Base-by-base conservation (phyloP, 2,113 vertebrate genomes). In the Sphaerodactylus townsendi region DNA sequence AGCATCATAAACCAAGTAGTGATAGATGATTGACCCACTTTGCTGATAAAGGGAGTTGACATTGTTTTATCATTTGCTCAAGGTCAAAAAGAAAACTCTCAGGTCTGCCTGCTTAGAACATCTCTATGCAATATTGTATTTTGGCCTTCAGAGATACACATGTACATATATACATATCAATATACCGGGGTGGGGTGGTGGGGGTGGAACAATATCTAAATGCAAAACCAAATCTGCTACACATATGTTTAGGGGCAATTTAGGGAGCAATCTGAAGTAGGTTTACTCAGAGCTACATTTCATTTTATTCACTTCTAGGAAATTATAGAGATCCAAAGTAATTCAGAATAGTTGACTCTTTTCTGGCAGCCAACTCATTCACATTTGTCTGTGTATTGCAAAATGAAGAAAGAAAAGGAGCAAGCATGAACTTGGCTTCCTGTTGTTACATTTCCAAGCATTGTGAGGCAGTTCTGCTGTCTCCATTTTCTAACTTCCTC, bases 11-110 rank as follows among this genome's bases (percentile, higher is more conserved):
- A 92, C 77, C 81, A 80, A 72, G 72, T 91, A 75, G 33, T 90
- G 89, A 91, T 65, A 77, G 90, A 92, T 87, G 81, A 86, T 71
- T 89, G 82, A 76, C 69, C 65, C 77, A 82, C 92, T 91, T 85
- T 81, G 66, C 89, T 92, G 93, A 90, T 92, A 89, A 89, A 92
- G 69, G 71, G 79, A 93, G 83, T 86, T 91, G 90, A 62, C 77
- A 73, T 84, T 85, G 77, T 91, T 89, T 93, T 88, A 87, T 90
- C 89, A 66, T 73, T 82, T 81, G 35, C 71, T 92, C 83, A 89
- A 90, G 89, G 91, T 94, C 84, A 93, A 92, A 94, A 93, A 91
- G 28, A 59, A 25, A 62, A 56, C 53, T 82, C 88, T 92, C 74
- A 88, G 88, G 37, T 93, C 91, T 88, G 87, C 66, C 66, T 87